These are phyloP conservation scores for Tridacna crocea DNA, from an alignment of 2,888 invertebrate species.

Conservation along the genomic window DNA sequence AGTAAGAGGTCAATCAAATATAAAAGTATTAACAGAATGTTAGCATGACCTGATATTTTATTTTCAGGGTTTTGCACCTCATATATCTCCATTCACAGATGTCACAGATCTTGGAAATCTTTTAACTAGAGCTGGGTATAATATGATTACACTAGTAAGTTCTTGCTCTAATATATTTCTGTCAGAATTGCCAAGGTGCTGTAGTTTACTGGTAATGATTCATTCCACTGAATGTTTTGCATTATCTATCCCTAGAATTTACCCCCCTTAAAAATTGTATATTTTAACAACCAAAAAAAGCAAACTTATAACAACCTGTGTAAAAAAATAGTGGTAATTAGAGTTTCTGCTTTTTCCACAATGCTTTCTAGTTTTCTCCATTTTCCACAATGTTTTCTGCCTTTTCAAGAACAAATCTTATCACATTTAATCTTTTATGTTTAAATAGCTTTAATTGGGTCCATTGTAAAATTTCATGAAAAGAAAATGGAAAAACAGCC, in stretches of 20 bases:
- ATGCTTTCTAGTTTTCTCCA: constrained; percentile 9
- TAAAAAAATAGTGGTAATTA: neutral
- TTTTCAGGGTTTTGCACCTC: constrained; percentile 91
- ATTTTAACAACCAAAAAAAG: no score
- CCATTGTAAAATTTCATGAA: no score
- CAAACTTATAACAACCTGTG: neutral
- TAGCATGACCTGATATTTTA: neutral
- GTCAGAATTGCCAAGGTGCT: no score
- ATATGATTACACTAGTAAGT: constrained; percentile 93
- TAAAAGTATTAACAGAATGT: no score
- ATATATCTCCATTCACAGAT: constrained; percentile 96
- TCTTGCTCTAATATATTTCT: neutral
- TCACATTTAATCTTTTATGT: no score
- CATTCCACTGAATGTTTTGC: no score
- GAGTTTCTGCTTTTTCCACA: neutral
- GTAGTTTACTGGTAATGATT: no score
- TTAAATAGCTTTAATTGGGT: no score
- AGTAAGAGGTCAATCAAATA: no score
- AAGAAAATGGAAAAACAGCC: no score
- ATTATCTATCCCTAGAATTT: no score
- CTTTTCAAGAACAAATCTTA: neutral
- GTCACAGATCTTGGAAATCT: constrained; percentile 94
- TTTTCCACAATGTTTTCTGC: neutral
- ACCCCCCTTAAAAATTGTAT: no score
- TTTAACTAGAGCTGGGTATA: constrained; percentile 93